A percentile compares a stretch with the other conserved stretches of the same genome.
Evolutionary conservation across 1,140 invertebrate species (phyloP).

Genomic region (Lepidostoma basale): DNA sequence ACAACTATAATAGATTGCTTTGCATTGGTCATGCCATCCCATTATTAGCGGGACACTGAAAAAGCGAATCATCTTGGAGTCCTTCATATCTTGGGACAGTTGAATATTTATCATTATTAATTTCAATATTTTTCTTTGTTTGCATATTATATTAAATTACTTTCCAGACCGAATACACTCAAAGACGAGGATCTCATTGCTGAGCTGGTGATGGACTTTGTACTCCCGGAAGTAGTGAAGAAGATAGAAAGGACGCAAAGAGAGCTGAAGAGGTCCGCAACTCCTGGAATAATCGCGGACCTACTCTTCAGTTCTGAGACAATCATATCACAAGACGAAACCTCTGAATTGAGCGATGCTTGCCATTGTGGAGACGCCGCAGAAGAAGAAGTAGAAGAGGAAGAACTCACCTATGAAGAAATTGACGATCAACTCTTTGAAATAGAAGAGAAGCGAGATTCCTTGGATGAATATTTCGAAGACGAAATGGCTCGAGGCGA

Average conservation of each 20-base stretch:
- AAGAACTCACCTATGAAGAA: not conserved
- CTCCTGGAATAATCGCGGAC: not conserved
- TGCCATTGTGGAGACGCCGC: not conserved
- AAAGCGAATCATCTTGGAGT: too few species aligned
- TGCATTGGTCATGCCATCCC: too few species aligned
- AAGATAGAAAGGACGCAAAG: not conserved
- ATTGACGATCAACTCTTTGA: not conserved
- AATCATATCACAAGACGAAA: not conserved
- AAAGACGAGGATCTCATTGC: conserved; percentile 19
- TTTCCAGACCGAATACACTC: not conserved
- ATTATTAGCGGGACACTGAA: too few species aligned
- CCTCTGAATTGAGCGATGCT: not conserved
- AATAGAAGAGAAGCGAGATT: too few species aligned
- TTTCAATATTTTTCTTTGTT: too few species aligned
- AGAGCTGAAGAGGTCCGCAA: not conserved
- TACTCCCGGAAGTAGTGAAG: conserved; percentile 1
- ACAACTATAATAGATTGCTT: too few species aligned
- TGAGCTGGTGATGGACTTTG: conserved; percentile 9
- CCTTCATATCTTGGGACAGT: too few species aligned
- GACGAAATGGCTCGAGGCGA: too few species aligned
- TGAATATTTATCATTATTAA: too few species aligned
- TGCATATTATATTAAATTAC: too few species aligned
- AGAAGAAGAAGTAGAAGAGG: not conserved
- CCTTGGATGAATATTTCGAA: too few species aligned
- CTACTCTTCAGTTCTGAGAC: not conserved